Evolutionary conservation across 2,113 vertebrate species (phyloP).

Genomic region (Pelodiscus sinensis): DNA sequence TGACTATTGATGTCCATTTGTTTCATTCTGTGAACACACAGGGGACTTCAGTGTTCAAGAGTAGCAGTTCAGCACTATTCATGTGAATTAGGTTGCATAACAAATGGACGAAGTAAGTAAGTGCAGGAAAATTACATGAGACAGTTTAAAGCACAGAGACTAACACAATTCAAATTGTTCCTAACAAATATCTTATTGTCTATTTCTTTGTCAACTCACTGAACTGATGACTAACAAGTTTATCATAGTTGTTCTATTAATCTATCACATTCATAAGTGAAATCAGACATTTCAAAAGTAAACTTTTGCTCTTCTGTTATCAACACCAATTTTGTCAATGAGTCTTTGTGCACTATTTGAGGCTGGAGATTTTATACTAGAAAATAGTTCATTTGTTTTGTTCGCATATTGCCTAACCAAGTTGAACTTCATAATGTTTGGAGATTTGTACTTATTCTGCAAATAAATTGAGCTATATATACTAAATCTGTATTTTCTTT

Average conservation of each 20-base stretch:
- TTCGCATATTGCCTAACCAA: background rate
- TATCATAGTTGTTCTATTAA: background rate
- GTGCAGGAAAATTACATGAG: background rate
- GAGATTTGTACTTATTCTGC: background rate
- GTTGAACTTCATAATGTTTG: background rate
- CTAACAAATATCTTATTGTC: background rate
- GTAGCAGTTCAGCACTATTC: background rate
- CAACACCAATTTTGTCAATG: background rate
- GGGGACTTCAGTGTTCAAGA: background rate
- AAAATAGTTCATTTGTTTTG: background rate
- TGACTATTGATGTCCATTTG: background rate
- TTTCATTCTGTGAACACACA: background rate
- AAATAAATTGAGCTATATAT: background rate
- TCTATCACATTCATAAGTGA: background rate
- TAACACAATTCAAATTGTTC: background rate
- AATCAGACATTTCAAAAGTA: background rate
- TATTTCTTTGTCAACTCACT: background rate
- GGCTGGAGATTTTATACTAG: background rate
- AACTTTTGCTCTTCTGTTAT: background rate
- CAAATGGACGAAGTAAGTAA: background rate
- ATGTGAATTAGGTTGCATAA: background rate
- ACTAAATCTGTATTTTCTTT: slow-evolving; percentile 3
- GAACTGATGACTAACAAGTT: background rate
- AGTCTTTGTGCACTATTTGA: background rate
- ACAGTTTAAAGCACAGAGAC: background rate